Base-by-base conservation (phyloP, 2,888 invertebrate genomes). In the Agrilus mali region DNA sequence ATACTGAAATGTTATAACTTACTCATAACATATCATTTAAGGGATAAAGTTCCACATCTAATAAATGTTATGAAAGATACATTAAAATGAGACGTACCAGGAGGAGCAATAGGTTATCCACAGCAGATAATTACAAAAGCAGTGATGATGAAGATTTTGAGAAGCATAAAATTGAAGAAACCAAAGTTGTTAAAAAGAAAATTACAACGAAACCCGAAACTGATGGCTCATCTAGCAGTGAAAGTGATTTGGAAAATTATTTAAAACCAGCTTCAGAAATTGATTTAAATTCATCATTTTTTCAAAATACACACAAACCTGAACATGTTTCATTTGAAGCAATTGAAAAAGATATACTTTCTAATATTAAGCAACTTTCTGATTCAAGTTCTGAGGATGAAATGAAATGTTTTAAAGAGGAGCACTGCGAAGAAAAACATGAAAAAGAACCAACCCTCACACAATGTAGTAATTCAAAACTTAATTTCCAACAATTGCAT, bases 401-500 rank as follows among this genome's bases (percentile, higher is more conserved):
- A 33, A 8, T 27, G 10, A 10, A 27, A 27, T 27, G 27, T 27
- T 36, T 36, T 36, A n/a, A 33, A 45, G 49, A 51, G 20, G 44
- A 43, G 16, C 46, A 51, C 3, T 3, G 3, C 15, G 10, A 16
- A 20, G 36, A 42, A 14, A 27, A 39, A 32, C 8, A 2, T 22
- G 34, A 15, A 15, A 20, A 38, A 13, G 34, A 27, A 8, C 15
- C 32, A 22, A 13, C 8, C n/a, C 6, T 8, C 8, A 8, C n/a
- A 36, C 39, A 38, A 40, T 4, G 33, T 6, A 14, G 36, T 16
- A 46, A 39, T 13, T 36, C 48, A 16, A 55, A 48, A 45, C 40
- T 68, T 42, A 68, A 73, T 53, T 77, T 77, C 52, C 55, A 69
- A 50, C 72, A 75, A 52, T 64, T 80, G 12, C 71, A 77, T 56